Evolutionary conservation across 2,113 vertebrate species (phyloP), one percentile per base, ranked within the genome.

Genomic region (Sciurus niger): DNA sequence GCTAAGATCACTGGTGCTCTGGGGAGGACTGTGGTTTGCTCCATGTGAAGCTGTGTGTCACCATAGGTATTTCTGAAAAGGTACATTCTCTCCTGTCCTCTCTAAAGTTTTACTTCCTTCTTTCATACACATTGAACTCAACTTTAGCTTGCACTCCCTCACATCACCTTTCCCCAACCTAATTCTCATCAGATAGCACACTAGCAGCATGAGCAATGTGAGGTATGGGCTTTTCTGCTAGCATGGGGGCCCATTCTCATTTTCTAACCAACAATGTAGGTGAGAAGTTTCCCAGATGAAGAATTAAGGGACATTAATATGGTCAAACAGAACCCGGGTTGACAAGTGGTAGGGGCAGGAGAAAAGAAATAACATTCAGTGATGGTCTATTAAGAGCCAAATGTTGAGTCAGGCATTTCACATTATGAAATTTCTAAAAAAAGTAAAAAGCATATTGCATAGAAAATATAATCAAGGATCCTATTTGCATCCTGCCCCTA

Each of bases 401-500:
- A 32, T 9, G 34, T 2, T 30, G 25, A 85, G 78, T n/a, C 70
- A n/a, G 63, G 37, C 7, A 51, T 8, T 43, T 74, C 8, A 12
- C 1, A 25, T 32, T 60, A 53, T 85, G 46, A 65, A 30, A 58
- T 74, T 78, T 73, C 89, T 93, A 87, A 74, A 74, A 74, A 74
- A 95, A 90, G 70, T 51, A 67, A 89, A 86, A 72, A 28, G 74
- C 25, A 92, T 46, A 74, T 67, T 40, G 40, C 55, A 77, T 8
- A 60, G 89, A 96, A 73, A 74, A 89, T 34, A 88, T 6, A 77
- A 84, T 28, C 72, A 70, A 60, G 34, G 30, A 25, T 72, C 88
- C 74, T 94, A 3, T 82, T 96, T 79, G 24, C 9, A 67, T 11
- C 34, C 32, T 53, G 60, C 51, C 74, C 18, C 34, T 16, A 84